These are phyloP conservation scores for Drosophila rhopaloa DNA, from an alignment of 1,140 invertebrate species.

Conservation along the genomic window DNA sequence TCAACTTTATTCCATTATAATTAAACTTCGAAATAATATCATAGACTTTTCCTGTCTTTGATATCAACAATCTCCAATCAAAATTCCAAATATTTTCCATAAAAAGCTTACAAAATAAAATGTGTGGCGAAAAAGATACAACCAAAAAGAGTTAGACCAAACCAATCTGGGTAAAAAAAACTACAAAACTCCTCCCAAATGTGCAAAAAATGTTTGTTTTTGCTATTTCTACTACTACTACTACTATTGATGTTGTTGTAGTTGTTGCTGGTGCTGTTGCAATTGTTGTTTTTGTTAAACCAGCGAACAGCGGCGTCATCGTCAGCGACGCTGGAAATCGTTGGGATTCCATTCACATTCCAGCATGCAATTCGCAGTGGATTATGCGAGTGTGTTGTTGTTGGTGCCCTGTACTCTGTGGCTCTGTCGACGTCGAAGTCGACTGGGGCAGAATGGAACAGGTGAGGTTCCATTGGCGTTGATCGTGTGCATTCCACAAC, in stretches of 20 bases:
- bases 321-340: conserved; percentile 80
- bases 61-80: neutral
- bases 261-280: conserved; percentile 10
- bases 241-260: conserved; percentile 21
- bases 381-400: conserved; percentile 54
- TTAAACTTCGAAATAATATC: no score
- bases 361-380: conserved; percentile 84
- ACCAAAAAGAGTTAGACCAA: conserved; percentile 28
- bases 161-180: neutral
- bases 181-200: conserved; percentile 28
- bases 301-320: conserved; percentile 70
- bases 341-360: conserved; percentile 84
- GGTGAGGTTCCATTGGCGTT: conserved; percentile 72
- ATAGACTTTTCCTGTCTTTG: no score
- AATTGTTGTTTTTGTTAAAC: conserved; percentile 16
- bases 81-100: neutral
- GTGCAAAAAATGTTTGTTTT: conserved; percentile 31
- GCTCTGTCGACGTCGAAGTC: conserved; percentile 38
- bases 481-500: conserved; percentile 74
- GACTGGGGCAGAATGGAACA: conserved; percentile 71
- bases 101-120: neutral
- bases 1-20: no score
- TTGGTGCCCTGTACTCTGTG: conserved; percentile 30
- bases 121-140: conserved; percentile 12
- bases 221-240: conserved; percentile 4